These are phyloP conservation scores for Germaria angustata DNA, from an alignment of 2,888 invertebrate genomes.

Conservation along the genomic window DNA sequence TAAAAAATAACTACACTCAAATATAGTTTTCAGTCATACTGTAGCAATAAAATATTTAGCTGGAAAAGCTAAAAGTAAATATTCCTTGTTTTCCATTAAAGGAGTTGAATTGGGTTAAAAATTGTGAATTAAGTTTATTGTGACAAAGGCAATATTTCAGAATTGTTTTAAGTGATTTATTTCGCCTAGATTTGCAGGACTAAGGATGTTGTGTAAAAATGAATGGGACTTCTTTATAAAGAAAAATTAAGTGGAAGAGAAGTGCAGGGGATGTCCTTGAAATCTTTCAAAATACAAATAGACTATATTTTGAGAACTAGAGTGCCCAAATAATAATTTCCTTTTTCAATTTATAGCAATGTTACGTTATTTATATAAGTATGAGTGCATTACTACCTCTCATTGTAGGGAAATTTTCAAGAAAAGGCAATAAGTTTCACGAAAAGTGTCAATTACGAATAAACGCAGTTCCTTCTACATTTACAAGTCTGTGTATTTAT, in stretches of 20 bases:
- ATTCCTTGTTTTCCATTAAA: neutral
- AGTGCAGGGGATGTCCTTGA: neutral
- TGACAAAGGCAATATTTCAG: neutral
- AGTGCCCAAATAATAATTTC: too few relatives aligned
- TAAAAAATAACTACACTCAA: slow-evolving; percentile 46
- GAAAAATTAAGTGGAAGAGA: too few relatives aligned
- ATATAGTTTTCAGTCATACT: slow-evolving; percentile 40
- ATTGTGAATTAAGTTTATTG: slow-evolving; percentile 33
- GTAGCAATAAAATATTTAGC: slow-evolving; percentile 26
- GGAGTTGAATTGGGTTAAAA: slow-evolving; percentile 8
- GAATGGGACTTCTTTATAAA: too few relatives aligned
- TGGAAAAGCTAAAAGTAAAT: slow-evolving; percentile 40
- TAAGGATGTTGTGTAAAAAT: neutral
- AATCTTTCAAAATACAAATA: neutral
- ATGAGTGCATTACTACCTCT: too few relatives aligned
- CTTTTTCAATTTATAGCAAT: too few relatives aligned
- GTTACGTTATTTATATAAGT: too few relatives aligned
- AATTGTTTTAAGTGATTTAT: neutral
- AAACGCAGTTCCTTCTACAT: too few relatives aligned
- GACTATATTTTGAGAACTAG: too few relatives aligned
- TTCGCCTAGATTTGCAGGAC: neutral
- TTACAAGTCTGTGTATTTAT: too few relatives aligned
- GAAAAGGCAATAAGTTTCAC: too few relatives aligned
- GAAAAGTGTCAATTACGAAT: too few relatives aligned
- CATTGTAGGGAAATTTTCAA: too few relatives aligned